Conservation (phyloP, 2,888 invertebrate species). For the Drosophila longiperda region DNA sequence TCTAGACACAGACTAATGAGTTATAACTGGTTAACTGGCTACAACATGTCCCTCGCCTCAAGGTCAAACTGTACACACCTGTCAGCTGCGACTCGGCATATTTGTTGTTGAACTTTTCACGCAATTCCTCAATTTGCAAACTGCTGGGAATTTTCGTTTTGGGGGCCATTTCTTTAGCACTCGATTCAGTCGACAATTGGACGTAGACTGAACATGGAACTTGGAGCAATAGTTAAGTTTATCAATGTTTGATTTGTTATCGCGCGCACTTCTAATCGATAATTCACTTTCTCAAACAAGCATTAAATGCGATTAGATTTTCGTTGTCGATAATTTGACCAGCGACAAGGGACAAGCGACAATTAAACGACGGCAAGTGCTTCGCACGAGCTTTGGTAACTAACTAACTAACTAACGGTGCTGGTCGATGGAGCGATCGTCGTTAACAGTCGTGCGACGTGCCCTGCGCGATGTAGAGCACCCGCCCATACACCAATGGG, state of each 20-base stretch:
- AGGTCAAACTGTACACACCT: slow-evolving; percentile 61
- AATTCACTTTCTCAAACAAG: slow-evolving; percentile 59
- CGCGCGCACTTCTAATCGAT: slow-evolving; percentile 54
- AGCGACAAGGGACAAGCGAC: slow-evolving; percentile 15
- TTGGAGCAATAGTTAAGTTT: slow-evolving; percentile 30
- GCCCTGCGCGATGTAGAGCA: slow-evolving; percentile 65
- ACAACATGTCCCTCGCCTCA: slow-evolving; percentile 3
- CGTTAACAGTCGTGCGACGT: slow-evolving; percentile 51
- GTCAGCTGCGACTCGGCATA: slow-evolving; percentile 74
- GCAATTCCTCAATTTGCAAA: slow-evolving; percentile 80
- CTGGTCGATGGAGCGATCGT: slow-evolving; percentile 17
- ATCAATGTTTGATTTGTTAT: slow-evolving; percentile 33
- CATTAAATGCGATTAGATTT: slow-evolving; percentile 61
- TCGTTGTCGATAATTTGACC: slow-evolving; percentile 16
- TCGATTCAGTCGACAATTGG: slow-evolving; percentile 15
- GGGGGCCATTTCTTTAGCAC: slow-evolving; percentile 64
- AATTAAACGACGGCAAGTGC: slow-evolving; percentile 31
- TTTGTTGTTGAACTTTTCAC: slow-evolving; percentile 80
- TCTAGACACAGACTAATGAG: slow-evolving; percentile 11
- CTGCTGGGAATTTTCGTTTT: slow-evolving; percentile 69
- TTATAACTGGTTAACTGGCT: neutral
- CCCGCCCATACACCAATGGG: slow-evolving; percentile 36
- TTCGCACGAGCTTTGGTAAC: slow-evolving; percentile 43
- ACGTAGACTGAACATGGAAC: slow-evolving; percentile 51
- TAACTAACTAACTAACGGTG: slow-evolving; percentile 69